These are phyloP conservation scores for Rhamphomyia laevipes DNA, from an alignment of 2,888 invertebrate genomes.

Conservation along the genomic window DNA sequence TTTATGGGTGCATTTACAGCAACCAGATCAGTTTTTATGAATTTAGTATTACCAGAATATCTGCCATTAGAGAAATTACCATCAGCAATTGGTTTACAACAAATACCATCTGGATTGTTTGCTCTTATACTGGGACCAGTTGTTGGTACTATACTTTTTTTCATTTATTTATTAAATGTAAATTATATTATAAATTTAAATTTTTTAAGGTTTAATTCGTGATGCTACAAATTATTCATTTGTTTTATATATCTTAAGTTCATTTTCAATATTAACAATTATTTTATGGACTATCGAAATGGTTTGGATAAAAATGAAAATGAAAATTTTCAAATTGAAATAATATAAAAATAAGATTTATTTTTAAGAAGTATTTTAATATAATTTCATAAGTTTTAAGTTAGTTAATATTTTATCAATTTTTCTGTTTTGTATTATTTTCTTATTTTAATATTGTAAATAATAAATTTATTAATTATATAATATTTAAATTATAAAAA, in stretches of 20 bases:
- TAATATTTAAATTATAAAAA: no score
- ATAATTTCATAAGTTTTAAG: no score
- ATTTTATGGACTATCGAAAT: slow-evolving; percentile 46
- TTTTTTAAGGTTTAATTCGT: slow-evolving; percentile 45
- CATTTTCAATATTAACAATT: slow-evolving; percentile 46
- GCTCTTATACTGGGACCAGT: slow-evolving; percentile 51
- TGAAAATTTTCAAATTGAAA: not conserved
- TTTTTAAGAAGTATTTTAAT: no score
- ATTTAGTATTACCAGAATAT: slow-evolving; percentile 57
- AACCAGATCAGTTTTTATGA: slow-evolving; percentile 59
- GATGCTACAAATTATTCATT: slow-evolving; percentile 44
- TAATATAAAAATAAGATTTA: no score
- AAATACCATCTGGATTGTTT: slow-evolving; percentile 52
- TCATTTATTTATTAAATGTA: no score
- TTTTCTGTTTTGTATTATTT: no score
- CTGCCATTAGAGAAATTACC: slow-evolving; percentile 57
- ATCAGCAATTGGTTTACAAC: slow-evolving; percentile 57
- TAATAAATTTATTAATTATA: no score
- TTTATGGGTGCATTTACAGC: slow-evolving; percentile 50
- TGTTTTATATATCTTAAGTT: slow-evolving; percentile 47
- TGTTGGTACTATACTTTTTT: slow-evolving; percentile 41
- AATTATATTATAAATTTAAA: not conserved
- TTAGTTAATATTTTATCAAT: no score
- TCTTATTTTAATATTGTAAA: no score
- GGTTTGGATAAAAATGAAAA: not conserved